phyloP scores from a whole-genome alignment of 2,113 vertebrate genomes.

The Sinosuthora webbiana region DNA sequence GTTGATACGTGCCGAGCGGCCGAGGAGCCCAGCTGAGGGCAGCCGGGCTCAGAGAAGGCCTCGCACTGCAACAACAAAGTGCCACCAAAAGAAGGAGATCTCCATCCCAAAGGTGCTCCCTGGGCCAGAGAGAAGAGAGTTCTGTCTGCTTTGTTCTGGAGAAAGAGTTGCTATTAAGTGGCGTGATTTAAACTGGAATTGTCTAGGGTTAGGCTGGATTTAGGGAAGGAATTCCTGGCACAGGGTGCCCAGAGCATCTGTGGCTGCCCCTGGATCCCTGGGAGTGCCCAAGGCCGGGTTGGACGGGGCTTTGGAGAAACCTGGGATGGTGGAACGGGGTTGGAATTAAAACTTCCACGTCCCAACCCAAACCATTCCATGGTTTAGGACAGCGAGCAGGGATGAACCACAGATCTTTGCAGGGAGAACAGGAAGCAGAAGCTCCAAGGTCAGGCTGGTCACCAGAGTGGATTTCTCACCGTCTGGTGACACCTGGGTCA shows the following conservation, averaged over 20 bases:
- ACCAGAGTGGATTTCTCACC: too few relatives aligned
- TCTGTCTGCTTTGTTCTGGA: neutral
- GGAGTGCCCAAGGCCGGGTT: neutral
- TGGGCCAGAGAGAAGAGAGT: neutral
- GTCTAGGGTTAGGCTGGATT: too few relatives aligned
- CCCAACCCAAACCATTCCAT: neutral
- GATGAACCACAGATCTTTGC: neutral
- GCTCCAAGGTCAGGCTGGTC: neutral
- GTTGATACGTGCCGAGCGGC: too few relatives aligned
- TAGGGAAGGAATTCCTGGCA: neutral
- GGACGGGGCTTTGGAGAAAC: fast-evolving
- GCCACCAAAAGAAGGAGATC: neutral
- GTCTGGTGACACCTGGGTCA: fast-evolving
- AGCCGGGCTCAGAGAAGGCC: too few relatives aligned
- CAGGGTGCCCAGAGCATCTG: neutral
- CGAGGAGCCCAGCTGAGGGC: too few relatives aligned
- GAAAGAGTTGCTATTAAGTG: neutral
- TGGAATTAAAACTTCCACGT: neutral
- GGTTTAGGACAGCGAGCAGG: neutral
- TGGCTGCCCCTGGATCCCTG: neutral
- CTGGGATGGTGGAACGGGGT: fast-evolving
- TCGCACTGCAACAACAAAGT: too few relatives aligned
- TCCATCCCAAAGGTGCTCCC: neutral
- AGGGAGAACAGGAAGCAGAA: neutral
- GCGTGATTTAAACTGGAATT: neutral